These are phyloP conservation scores for Drosophila takahashii DNA, from an alignment of 1,140 invertebrate species.

Conservation along the genomic window DNA sequence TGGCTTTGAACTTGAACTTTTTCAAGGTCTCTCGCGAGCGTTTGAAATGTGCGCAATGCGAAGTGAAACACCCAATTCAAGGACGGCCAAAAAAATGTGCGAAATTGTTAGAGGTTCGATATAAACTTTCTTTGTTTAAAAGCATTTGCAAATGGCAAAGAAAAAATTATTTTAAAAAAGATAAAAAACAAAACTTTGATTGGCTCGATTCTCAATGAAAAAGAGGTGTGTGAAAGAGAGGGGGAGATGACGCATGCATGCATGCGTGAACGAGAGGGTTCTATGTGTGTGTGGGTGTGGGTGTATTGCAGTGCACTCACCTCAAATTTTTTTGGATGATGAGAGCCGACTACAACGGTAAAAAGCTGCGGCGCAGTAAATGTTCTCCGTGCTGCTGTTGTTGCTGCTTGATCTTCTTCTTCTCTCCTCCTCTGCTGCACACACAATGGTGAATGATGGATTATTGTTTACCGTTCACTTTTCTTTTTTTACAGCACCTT, in stretches of 20 bases:
- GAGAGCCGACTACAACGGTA: constrained; percentile 60
- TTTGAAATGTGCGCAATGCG: constrained; percentile 36
- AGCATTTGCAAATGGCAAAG: constrained; percentile 13
- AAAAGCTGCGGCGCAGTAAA: constrained; percentile 75
- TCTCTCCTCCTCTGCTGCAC: constrained; percentile 10
- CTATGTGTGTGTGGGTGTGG: constrained; percentile 10
- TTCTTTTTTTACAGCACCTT: constrained; percentile 9
- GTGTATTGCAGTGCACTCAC: constrained; percentile 69
- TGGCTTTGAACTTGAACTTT: constrained; percentile 73
- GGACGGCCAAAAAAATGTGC: constrained; percentile 35
- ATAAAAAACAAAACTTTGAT: constrained; percentile 47
- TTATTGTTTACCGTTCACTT: constrained; percentile 45
- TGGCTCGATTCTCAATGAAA: constrained; percentile 50
- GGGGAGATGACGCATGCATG: constrained; percentile 16
- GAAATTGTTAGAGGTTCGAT: constrained; percentile 32
- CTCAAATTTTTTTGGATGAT: constrained; percentile 46
- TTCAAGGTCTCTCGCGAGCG: constrained; percentile 66
- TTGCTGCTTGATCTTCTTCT: background rate
- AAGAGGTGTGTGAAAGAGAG: constrained; percentile 29
- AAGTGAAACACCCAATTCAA: constrained; percentile 57
- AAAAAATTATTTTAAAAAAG: constrained; percentile 1
- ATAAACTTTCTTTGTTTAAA: constrained; percentile 75
- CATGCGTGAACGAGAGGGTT: constrained; percentile 11
- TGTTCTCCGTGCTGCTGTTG: constrained; percentile 25
- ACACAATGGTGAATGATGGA: constrained; percentile 52